Base-by-base conservation (phyloP, 2,113 vertebrate species). In the Gymnocephalus cernua region DNA sequence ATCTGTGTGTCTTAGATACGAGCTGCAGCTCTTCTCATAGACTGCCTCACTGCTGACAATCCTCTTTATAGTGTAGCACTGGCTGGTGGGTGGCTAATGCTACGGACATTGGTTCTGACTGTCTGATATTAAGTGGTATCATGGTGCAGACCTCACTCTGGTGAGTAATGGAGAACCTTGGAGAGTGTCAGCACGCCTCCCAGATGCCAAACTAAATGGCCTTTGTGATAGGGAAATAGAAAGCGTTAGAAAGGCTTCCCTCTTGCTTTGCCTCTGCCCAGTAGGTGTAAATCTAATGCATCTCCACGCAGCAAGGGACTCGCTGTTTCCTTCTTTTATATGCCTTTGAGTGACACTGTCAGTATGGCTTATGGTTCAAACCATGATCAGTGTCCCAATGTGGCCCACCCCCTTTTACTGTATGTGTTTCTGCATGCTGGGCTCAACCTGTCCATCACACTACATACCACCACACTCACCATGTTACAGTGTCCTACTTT, bases 71-170 rank as follows among this genome's bases (percentile, higher is more conserved):
- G 76, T 48, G 78, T 32, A 68, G 67, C 59, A 0, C 45, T 44
- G 63, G 77, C 58, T 79, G 64, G 88, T 85, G 89, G 90, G 89
- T 65, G 88, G 89, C 77, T 89, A 91, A 91, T 90, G 87, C 89
- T 75, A 44, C 47, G 73, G 77, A 90, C 89, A 85, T 82, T 77
- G 88, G 69, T 70, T 87, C 76, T 88, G 86, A 89, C 88, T 86
- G 79, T 21, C 64, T 86, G 81, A 89, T 89, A 93, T 85, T 89
- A 89, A 92, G 89, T 88, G 81, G 79, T 79, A 84, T 80, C 87
- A 44, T 65, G 76, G 86, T 38, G 74, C 69, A 79, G 75, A 80
- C 80, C 73, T 91, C 79, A 80, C 89, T 71, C 79, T 53, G 81
- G 82, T 79, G 85, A 89, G 89, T 90, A 91, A 90, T 87, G 59